Conservation (phyloP, 2,888 invertebrate species). For the Oxyteleia sp. region DNA sequence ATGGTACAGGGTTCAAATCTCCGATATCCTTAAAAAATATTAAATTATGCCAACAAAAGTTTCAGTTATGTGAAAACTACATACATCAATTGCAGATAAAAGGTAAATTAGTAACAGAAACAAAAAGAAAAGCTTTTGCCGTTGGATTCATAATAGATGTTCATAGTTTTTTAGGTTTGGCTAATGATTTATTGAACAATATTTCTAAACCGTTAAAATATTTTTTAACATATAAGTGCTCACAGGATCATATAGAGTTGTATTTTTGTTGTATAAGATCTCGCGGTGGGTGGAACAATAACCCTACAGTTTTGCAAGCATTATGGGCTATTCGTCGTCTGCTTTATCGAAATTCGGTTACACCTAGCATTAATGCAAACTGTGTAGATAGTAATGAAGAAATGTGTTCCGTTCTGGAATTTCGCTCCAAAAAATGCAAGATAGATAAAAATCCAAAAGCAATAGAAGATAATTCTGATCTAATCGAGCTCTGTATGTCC, state of each 20-base stretch:
- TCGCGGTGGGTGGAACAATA: slow-evolving; percentile 24
- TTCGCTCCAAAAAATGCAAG: slow-evolving; percentile 17
- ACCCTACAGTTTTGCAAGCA: slow-evolving; percentile 5
- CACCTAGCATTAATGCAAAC: slow-evolving; percentile 8
- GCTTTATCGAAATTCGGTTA: slow-evolving; percentile 16
- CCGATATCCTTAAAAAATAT: slow-evolving; percentile 70
- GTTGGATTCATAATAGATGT: slow-evolving; percentile 29
- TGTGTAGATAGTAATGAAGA: neutral
- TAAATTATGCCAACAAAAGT: slow-evolving; percentile 24
- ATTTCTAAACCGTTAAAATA: slow-evolving; percentile 4
- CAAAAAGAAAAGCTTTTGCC: slow-evolving; percentile 26
- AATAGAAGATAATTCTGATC: slow-evolving; percentile 1
- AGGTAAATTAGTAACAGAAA: neutral
- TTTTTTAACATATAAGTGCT: slow-evolving; percentile 12
- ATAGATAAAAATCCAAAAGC: neutral
- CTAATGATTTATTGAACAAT: slow-evolving; percentile 21
- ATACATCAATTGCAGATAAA: slow-evolving; percentile 3
- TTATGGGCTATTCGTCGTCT: slow-evolving; percentile 22
- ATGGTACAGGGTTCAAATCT: slow-evolving; percentile 73
- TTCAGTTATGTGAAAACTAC: slow-evolving; percentile 18
- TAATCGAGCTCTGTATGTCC: slow-evolving; percentile 1
- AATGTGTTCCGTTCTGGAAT: neutral
- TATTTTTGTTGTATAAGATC: slow-evolving; percentile 16
- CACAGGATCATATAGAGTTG: slow-evolving; percentile 7
- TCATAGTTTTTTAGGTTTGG: slow-evolving; percentile 20